These are phyloP conservation scores for Branchipolynoe longqiensis DNA, from an alignment of 2,888 invertebrate genomes.

Conservation along the genomic window DNA sequence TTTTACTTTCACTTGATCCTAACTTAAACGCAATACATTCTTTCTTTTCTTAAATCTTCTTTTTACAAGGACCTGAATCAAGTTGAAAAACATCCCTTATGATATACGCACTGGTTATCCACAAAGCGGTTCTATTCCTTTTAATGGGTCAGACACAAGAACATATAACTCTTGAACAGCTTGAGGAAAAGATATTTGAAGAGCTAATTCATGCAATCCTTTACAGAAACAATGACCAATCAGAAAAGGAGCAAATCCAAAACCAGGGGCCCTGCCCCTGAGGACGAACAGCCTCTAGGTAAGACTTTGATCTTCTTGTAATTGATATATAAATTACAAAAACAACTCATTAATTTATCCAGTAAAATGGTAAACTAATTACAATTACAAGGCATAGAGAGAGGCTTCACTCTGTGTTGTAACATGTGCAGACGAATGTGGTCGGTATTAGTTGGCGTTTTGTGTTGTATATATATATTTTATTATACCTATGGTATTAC, in stretches of 20 bases:
- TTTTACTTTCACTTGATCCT: no score
- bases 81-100: background rate
- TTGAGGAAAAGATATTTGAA: no score
- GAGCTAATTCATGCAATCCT: background rate
- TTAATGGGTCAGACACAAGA: background rate
- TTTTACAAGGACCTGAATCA: background rate
- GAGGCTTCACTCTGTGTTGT: no score
- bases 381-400: no score
- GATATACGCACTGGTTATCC: background rate
- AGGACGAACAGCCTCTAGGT: conserved; percentile 42
- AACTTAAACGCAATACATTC: no score
- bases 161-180: background rate
- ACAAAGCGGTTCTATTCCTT: background rate
- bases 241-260: conserved; percentile 34
- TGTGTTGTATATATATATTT: no score
- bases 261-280: background rate
- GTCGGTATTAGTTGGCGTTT: no score
- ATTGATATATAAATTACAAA: no score
- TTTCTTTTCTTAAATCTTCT: background rate
- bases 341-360: no score
- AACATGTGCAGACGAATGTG: no score
- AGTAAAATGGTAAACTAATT: no score
- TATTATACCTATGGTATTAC: no score
- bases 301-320: background rate
- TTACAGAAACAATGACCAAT: conserved; percentile 36